Conservation (phyloP, 2,797 vertebrate species). For the Rhinophrynus dorsalis region DNA sequence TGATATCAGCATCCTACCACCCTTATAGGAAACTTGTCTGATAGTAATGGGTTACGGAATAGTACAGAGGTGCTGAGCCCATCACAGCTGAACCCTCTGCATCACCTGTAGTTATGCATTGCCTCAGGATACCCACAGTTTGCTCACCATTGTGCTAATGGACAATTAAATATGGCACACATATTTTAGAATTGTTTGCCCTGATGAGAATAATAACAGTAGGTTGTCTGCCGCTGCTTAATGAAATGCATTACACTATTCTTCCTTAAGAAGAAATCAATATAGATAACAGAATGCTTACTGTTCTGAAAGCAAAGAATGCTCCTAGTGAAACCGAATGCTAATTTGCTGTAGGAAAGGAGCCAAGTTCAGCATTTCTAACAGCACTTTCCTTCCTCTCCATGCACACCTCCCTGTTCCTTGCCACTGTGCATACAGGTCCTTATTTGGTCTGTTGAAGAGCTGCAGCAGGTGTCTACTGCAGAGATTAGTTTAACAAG, state of each 20-base stretch:
- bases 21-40: no score
- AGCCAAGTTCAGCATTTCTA: neutral
- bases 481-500: conserved; percentile 40
- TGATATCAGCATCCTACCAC: no score
- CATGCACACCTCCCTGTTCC: neutral
- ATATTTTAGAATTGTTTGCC: no score
- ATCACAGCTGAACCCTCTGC: no score
- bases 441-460: conserved; percentile 33
- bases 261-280: neutral
- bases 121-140: no score
- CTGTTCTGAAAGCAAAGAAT: neutral
- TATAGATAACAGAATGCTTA: neutral
- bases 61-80: no score
- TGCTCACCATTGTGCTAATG: no score
- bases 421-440: neutral
- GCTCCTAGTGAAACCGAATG: neutral
- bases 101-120: no score
- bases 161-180: no score
- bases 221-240: neutral
- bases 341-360: neutral
- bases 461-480: conserved; percentile 39
- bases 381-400: neutral
- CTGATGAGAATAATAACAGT: no score
- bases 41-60: no score
- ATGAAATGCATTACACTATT: neutral